phyloP scores from a whole-genome alignment of 2,888 invertebrate species.

The Leistus spinibarbis region DNA sequence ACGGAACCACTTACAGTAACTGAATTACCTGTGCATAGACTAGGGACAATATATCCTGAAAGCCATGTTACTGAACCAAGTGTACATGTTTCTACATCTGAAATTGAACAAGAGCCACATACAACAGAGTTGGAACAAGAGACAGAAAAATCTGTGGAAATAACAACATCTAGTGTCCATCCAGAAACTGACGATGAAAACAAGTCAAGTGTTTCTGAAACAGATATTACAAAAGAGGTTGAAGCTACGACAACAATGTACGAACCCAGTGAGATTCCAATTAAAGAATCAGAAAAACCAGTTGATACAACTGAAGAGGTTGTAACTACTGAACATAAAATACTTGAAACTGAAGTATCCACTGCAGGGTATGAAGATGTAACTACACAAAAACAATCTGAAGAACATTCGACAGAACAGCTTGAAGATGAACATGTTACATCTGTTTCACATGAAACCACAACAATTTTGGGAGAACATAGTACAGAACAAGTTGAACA shows the following conservation, averaged over 20 bases:
- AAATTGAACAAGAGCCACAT: slow-evolving; percentile 26
- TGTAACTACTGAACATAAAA: slow-evolving; percentile 20
- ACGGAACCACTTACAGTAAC: neutral
- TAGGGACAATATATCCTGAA: neutral
- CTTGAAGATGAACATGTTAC: slow-evolving; percentile 26
- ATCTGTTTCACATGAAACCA: slow-evolving; percentile 13
- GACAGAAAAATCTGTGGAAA: slow-evolving; percentile 37
- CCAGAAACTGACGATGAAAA: slow-evolving; percentile 46
- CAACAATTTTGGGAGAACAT: slow-evolving; percentile 5
- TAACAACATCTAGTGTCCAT: slow-evolving; percentile 11
- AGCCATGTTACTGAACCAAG: slow-evolving; percentile 25
- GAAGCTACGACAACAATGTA: slow-evolving; percentile 2
- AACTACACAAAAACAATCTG: slow-evolving; percentile 18
- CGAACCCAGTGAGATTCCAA: slow-evolving; percentile 25
- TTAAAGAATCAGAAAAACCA: slow-evolving; percentile 32
- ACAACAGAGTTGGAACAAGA: slow-evolving; percentile 37
- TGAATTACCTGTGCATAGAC: slow-evolving; percentile 2
- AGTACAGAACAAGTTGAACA: neutral
- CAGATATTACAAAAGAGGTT: slow-evolving; percentile 9
- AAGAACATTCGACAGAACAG: slow-evolving; percentile 16
- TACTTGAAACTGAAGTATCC: slow-evolving; percentile 28
- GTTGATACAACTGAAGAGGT: slow-evolving; percentile 12
- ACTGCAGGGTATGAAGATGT: slow-evolving; percentile 5
- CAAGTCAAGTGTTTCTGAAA: neutral
- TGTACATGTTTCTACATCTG: slow-evolving; percentile 39